Evolutionary conservation across 2,888 invertebrate species (phyloP).

Genomic region (Stenoptilia bipunctidactyla): DNA sequence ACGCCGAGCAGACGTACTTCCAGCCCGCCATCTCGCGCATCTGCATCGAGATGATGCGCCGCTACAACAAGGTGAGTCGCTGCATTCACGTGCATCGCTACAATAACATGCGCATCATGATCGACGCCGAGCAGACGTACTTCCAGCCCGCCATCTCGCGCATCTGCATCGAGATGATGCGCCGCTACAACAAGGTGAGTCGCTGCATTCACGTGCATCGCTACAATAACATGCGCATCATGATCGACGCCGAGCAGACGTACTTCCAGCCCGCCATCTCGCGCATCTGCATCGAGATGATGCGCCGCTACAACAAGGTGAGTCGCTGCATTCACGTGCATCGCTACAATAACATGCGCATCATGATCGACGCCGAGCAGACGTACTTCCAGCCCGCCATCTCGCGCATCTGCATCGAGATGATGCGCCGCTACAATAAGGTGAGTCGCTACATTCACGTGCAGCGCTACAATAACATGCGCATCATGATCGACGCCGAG

Average conservation of each 20-base stretch:
- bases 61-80: conserved; percentile 93
- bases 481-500: conserved; percentile 99
- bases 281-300: conserved; percentile 96
- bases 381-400: conserved; percentile 99
- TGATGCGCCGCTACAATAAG: conserved; percentile 92
- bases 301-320: conserved; percentile 91
- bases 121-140: conserved; percentile 99
- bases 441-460: conserved; percentile 92
- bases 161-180: conserved; percentile 96
- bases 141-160: conserved; percentile 99
- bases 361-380: conserved; percentile 99
- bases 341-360: conserved; percentile 90
- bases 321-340: conserved; percentile 91
- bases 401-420: conserved; percentile 93
- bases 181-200: conserved; percentile 91
- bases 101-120: conserved; percentile 96
- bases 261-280: conserved; percentile 99
- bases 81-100: conserved; percentile 89
- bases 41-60: conserved; percentile 94
- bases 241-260: conserved; percentile 99
- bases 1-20: conserved; percentile 99
- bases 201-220: conserved; percentile 88
- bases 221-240: conserved; percentile 93
- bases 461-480: conserved; percentile 90
- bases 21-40: conserved; percentile 98